phyloP scores from a whole-genome alignment of 2,797 vertebrate species.

The Oreortyx pictus region DNA sequence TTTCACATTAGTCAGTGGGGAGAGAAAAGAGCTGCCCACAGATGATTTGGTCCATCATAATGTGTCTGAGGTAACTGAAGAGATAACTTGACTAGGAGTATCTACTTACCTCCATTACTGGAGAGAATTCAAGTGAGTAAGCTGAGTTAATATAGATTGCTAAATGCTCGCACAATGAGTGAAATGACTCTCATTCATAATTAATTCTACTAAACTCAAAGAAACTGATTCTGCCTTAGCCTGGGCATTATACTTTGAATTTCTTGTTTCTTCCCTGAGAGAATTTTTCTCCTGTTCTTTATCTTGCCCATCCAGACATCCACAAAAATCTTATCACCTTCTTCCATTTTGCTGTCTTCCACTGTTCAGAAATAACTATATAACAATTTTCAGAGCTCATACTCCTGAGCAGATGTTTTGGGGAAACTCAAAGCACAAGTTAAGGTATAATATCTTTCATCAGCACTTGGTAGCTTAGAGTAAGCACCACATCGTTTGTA shows the following conservation, averaged over 20 bases:
- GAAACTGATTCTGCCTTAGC: background rate
- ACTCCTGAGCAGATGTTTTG: background rate
- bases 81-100: background rate
- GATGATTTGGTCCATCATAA: background rate
- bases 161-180: background rate
- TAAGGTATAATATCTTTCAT: background rate
- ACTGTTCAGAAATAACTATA: background rate
- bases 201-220: background rate
- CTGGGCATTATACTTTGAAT: background rate
- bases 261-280: background rate
- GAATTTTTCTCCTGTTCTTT: background rate
- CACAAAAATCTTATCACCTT: background rate
- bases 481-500: background rate
- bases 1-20: background rate
- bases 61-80: background rate
- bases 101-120: background rate
- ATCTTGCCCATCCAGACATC: background rate
- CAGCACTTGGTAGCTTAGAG: accelerated
- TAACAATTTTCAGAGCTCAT: background rate
- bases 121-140: background rate
- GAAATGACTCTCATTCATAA: background rate
- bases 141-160: conserved; percentile 17
- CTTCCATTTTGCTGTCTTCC: background rate
- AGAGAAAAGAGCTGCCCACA: background rate
- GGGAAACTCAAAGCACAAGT: background rate